A percentile compares a stretch with the other conserved stretches of the same genome.
Evolutionary conservation across 2,113 vertebrate genomes (phyloP).

Genomic region (rat (Rattus norvegicus)): DNA sequence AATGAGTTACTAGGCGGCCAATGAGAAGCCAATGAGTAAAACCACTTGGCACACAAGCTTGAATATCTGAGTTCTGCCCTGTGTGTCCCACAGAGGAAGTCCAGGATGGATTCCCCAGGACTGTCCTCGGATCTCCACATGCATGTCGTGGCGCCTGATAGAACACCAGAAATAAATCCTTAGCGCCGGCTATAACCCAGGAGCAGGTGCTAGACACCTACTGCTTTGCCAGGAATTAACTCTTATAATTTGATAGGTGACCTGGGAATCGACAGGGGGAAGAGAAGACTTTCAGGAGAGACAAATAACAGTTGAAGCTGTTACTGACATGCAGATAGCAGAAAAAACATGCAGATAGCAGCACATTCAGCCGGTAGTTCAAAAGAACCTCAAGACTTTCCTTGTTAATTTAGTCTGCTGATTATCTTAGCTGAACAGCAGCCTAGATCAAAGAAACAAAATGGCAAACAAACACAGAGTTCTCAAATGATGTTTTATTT

Average conservation of each 20-base stretch:
- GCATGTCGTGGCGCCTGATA: not conserved
- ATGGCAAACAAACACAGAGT: constrained; percentile 39
- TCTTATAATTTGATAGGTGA: not conserved
- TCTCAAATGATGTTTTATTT: constrained; percentile 14
- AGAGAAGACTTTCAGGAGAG: not conserved
- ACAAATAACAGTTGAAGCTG: not conserved
- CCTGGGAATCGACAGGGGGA: not conserved
- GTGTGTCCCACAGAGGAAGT: not conserved
- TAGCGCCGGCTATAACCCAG: not conserved
- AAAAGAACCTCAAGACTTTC: not conserved
- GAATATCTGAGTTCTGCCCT: not conserved
- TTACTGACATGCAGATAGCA: too few species aligned
- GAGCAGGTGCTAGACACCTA: not conserved
- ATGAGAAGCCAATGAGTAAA: not conserved
- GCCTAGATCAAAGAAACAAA: constrained; percentile 5
- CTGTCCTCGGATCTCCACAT: not conserved
- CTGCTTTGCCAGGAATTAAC: not conserved
- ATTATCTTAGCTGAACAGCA: not conserved
- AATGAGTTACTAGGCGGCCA: not conserved
- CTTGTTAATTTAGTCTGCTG: not conserved
- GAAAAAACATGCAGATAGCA: not conserved
- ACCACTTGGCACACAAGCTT: not conserved
- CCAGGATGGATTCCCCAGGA: not conserved
- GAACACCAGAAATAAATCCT: constrained; percentile 8
- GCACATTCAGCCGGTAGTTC: not conserved